Conservation (phyloP, 2,797 vertebrate species). For the Hoplostethus atlanticus region DNA sequence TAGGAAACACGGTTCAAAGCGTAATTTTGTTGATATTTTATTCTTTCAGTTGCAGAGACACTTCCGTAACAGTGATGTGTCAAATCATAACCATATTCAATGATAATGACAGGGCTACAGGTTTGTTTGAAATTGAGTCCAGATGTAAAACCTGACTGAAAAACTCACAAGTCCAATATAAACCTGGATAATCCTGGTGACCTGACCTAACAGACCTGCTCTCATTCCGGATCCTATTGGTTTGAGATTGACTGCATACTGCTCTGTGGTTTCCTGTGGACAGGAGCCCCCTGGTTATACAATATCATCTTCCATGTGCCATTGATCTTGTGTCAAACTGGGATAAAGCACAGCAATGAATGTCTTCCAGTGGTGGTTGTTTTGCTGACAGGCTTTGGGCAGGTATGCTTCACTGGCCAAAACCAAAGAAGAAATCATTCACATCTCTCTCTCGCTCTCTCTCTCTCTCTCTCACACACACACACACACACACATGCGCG, state of each 20-base stretch:
- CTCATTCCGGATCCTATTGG: not conserved
- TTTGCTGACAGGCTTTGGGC: slow-evolving; percentile 29
- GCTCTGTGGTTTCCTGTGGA: not conserved
- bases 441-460: not conserved
- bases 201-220: no score
- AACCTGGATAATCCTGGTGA: no score
- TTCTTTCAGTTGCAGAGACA: no score
- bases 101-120: not conserved
- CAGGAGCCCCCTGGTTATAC: not conserved
- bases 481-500: not conserved
- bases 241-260: not conserved
- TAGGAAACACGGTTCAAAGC: no score
- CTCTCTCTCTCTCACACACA: not conserved
- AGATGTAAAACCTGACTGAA: not conserved
- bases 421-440: slow-evolving; percentile 39
- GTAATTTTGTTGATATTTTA: no score
- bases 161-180: no score
- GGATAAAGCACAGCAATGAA: not conserved
- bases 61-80: no score
- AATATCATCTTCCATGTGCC: slow-evolving; percentile 4
- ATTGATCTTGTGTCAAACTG: slow-evolving; percentile 10
- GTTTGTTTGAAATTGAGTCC: not conserved
- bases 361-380: slow-evolving; percentile 3
- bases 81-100: not conserved
- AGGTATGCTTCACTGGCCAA: slow-evolving; percentile 42